These are phyloP conservation scores for Drosophila melanica DNA, from an alignment of 1,140 invertebrate species.

Conservation along the genomic window DNA sequence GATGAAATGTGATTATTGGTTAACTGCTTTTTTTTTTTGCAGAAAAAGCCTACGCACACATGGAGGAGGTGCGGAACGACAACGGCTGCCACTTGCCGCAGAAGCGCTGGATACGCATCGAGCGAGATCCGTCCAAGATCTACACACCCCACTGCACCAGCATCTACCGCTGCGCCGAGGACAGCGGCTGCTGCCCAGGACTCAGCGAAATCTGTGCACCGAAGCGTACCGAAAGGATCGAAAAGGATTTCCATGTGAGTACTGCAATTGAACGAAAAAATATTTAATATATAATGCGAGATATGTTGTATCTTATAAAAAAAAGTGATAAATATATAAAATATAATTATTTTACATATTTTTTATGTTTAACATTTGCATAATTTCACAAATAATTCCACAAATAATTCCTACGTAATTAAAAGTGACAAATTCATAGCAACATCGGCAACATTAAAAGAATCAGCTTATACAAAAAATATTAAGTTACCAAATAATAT, in stretches of 20 bases:
- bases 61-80: conserved; percentile 85
- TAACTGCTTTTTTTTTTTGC: neutral
- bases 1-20: neutral
- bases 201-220: conserved; percentile 88
- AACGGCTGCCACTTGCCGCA: conserved; percentile 87
- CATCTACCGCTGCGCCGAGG: conserved; percentile 90
- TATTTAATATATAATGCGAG: no score
- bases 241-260: conserved; percentile 90
- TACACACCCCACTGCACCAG: conserved; percentile 91
- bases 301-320: no score
- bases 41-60: conserved; percentile 86
- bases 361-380: no score
- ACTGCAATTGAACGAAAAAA: neutral
- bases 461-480: no score
- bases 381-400: no score
- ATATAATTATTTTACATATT: no score
- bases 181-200: conserved; percentile 89
- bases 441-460: no score
- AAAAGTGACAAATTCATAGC: no score
- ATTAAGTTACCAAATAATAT: no score
- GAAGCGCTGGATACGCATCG: conserved; percentile 87
- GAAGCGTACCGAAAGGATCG: conserved; percentile 87
- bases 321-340: no score
- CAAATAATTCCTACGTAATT: no score
- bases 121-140: conserved; percentile 87